Percentiles rank a stretch among this genome's conserved stretches.
Evolutionary conservation across 2,113 vertebrate species (phyloP).

Genomic region (Suncus etruscus): DNA sequence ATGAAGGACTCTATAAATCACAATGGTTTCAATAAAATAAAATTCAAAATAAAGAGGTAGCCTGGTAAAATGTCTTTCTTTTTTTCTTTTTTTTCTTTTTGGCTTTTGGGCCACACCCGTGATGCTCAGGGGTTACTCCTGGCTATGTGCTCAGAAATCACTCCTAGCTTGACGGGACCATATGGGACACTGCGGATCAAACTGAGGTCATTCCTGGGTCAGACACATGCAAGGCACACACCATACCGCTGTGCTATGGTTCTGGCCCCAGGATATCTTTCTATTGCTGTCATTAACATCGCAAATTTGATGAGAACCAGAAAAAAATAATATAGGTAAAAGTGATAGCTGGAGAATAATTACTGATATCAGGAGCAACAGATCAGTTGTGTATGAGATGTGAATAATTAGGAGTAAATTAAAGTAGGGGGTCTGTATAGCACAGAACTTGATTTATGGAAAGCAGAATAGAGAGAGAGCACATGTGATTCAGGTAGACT

Average conservation of each 20-base stretch:
- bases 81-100: no score
- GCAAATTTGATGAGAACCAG: not conserved
- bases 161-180: no score
- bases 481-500: accelerated
- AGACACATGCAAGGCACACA: no score
- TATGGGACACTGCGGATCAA: no score
- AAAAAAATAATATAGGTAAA: not conserved
- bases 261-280: no score
- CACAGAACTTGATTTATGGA: not conserved
- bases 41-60: not conserved
- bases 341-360: accelerated
- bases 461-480: not conserved
- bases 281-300: not conserved
- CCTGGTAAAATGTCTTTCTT: not conserved
- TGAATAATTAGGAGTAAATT: not conserved
- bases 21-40: no score
- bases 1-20: no score
- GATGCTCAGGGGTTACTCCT: no score
- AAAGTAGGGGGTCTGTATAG: not conserved
- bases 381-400: not conserved
- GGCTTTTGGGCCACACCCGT: no score
- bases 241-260: no score
- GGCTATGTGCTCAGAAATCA: no score
- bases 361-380: not conserved
- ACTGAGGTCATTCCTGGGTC: no score